phyloP scores from a whole-genome alignment of 30 jellyfish, hydroid and myxozoan species.

The Kudoa iwatai region DNA sequence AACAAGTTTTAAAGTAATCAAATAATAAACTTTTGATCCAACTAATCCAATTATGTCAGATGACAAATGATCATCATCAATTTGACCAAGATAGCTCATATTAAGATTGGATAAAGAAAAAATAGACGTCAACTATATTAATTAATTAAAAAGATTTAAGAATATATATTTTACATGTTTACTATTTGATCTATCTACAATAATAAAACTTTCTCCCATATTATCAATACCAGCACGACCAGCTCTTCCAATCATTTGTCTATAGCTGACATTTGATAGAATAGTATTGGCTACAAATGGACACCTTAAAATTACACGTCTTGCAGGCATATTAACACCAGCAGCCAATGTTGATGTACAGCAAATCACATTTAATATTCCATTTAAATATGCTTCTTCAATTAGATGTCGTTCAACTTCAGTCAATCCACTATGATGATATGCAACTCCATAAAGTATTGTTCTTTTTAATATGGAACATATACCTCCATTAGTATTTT shows the following conservation, averaged over 20 bases:
- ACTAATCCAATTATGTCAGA: too few species aligned
- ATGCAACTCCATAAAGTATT: slow-evolving; percentile 49
- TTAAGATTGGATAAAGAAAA: too few species aligned
- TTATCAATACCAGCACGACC: slow-evolving; percentile 84
- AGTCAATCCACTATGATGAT: slow-evolving; percentile 73
- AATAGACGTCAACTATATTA: too few species aligned
- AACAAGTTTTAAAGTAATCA: too few species aligned
- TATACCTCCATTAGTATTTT: slow-evolving; percentile 11
- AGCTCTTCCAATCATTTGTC: slow-evolving; percentile 88
- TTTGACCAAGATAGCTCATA: too few species aligned
- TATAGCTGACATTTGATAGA: slow-evolving; percentile 20
- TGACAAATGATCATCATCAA: too few species aligned
- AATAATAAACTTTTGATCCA: too few species aligned
- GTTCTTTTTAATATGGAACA: slow-evolving; percentile 20
- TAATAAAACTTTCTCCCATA: slow-evolving; percentile 52
- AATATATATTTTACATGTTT: slow-evolving; percentile 1
- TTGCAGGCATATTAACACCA: slow-evolving; percentile 87
- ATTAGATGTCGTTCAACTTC: slow-evolving; percentile 49
- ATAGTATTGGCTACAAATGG: slow-evolving; percentile 30
- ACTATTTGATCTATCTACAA: slow-evolving; percentile 17
- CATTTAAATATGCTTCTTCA: slow-evolving; percentile 62
- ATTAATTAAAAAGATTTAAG: too few species aligned
- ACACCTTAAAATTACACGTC: slow-evolving; percentile 42
- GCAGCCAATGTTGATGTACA: slow-evolving; percentile 93
- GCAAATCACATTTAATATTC: slow-evolving; percentile 29